Conservation (phyloP, 2,113 vertebrate species). For the Microcebus griseorufus region DNA sequence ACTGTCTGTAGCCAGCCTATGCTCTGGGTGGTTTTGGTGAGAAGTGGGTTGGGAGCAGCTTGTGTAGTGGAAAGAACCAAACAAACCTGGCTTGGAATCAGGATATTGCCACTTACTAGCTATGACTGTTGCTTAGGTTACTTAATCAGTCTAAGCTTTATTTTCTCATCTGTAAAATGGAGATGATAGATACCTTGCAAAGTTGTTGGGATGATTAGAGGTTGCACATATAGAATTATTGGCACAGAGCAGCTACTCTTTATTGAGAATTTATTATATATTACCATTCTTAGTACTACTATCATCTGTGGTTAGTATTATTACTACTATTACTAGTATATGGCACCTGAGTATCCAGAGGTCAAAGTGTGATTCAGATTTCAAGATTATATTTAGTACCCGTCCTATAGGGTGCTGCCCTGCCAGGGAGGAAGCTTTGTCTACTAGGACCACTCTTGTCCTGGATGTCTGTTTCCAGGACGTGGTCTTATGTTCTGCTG, state of each 20-base stretch:
- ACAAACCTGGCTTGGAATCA: background rate
- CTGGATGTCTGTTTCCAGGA: slow-evolving; percentile 13
- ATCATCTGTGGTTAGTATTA: background rate
- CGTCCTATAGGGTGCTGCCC: background rate
- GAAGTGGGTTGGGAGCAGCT: background rate
- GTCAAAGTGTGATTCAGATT: background rate
- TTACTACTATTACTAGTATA: background rate
- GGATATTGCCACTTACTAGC: background rate
- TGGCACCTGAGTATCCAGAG: background rate
- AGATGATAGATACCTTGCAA: background rate
- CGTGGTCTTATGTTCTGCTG: background rate
- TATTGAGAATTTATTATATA: slow-evolving; percentile 8
- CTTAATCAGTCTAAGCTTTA: background rate
- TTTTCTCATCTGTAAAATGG: slow-evolving; percentile 35
- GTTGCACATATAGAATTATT: background rate
- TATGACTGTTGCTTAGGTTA: background rate
- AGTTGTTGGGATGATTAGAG: background rate
- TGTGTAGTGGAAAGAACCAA: background rate
- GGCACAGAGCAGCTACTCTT: background rate
- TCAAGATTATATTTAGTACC: background rate
- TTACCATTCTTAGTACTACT: background rate
- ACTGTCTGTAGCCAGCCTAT: background rate
- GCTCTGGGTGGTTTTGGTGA: background rate
- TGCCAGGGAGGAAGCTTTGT: background rate
- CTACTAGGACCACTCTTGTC: background rate